Evolutionary conservation across 2,888 invertebrate genomes (phyloP), one percentile per base, ranked within the genome.

Genomic region (Agrilus cyanescens): DNA sequence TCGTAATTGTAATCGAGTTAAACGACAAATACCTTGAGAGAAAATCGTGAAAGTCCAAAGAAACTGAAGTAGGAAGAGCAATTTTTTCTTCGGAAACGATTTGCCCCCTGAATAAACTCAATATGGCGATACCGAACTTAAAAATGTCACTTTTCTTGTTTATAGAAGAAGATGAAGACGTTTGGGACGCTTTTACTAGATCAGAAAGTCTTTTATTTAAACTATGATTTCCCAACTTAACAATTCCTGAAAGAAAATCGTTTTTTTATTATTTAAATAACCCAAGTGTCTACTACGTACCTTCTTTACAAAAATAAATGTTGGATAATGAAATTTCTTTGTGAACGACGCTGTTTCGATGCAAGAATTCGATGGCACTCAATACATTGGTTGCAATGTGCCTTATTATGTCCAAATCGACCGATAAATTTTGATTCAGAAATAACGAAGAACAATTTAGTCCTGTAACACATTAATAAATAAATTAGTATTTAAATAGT

Each of bases 301-400:
- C 15, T n/a, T 34, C 10, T 6, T 20, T 33, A 2, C 13, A 8
- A 60, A 89, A 68, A 58, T 80, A 83, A 41, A 88, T 76, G 50
- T 80, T 82, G 14, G 80, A 77, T 53, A 80, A 79, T 46, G 82
- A 69, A n/a, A 94, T 67, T 63, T 87, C 82, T 56, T 82, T 81
- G 61, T 94, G 91, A 12, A 88, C 78, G 2, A 91, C 79, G 49
- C 85, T 83, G 48, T 82, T 83, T 53, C 79, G 74, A 60, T 94
- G 93, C 43, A 94, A 69, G 60, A 80, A 88, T 32, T 78, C 76
- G 29, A 93, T 65, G 12, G 84, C 88, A 40, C 77, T 74, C 4
- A 91, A 69, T 20, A 90, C 74, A 25, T 85, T 86, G 37, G 71
- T 69, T 0, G 82, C 81, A 29, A 89, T 74, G 57, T 76, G 73